Evolutionary conservation across 2,797 vertebrate species (phyloP).

Genomic region (Channa striata): DNA sequence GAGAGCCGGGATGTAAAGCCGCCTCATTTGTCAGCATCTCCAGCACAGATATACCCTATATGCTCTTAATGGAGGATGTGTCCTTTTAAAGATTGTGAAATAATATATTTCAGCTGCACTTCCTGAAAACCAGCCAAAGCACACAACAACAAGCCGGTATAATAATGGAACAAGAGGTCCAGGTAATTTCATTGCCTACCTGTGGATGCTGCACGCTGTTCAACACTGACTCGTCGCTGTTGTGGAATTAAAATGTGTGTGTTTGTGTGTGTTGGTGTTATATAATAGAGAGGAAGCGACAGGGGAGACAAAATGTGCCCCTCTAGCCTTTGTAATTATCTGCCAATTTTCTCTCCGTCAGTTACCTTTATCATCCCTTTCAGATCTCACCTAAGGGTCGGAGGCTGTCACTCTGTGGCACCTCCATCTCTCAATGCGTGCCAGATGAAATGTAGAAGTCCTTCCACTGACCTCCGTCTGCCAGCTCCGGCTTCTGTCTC

Average conservation of each 20-base stretch:
- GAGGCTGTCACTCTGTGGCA: conserved; percentile 73
- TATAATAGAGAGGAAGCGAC: conserved; percentile 66
- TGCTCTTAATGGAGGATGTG: conserved; percentile 14
- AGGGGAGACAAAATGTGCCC: conserved; percentile 74
- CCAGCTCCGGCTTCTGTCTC: conserved; percentile 58
- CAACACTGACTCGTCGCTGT: conserved; percentile 41
- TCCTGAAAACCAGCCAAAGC: conserved; percentile 32
- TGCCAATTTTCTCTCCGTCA: conserved; percentile 83
- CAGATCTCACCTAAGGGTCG: conserved; percentile 81
- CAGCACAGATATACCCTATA: background rate
- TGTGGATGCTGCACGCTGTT: conserved; percentile 50
- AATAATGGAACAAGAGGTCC: conserved; percentile 34
- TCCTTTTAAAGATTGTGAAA: conserved; percentile 23
- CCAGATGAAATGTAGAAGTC: conserved; percentile 82
- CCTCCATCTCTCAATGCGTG: conserved; percentile 72
- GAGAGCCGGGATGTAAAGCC: background rate
- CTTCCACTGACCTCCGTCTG: conserved; percentile 80
- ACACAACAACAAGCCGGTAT: conserved; percentile 31
- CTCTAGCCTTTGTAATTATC: conserved; percentile 83
- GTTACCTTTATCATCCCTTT: conserved; percentile 82
- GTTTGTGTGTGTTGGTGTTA: conserved; percentile 51
- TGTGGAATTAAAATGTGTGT: conserved; percentile 28
- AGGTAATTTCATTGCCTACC: conserved; percentile 56
- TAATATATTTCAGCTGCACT: conserved; percentile 2
- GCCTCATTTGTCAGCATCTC: conserved; percentile 10